Evolutionary conservation across 2,888 invertebrate genomes (phyloP), one percentile per base, ranked within the genome.

Genomic region (Aethes cnicana): DNA sequence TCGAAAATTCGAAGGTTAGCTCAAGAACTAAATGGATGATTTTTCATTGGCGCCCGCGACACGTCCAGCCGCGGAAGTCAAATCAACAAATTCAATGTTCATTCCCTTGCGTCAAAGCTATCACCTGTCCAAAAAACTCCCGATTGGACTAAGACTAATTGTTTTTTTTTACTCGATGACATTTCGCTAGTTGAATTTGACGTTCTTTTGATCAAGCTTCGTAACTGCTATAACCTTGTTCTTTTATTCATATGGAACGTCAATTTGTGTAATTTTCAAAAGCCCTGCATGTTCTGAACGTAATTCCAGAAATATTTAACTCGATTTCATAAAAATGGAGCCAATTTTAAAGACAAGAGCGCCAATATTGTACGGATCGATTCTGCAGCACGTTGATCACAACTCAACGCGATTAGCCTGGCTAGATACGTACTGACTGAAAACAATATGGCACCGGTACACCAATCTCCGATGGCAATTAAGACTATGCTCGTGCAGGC

Each of bases 391-490:
- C 36, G n/a, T 35, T 36, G 26, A 42, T 42, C 43, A 43, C 43
- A 30, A 21, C 12, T 4, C 26, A 50, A 30, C 43, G 20, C 39
- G 37, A 46, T 52, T 52, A 52, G 52, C 14, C 12, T 32, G 46
- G 30, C 46, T 44, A 52, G 52, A 46, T 52, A 52, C 32, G 32
- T 39, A 52, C 39, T 46, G 52, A 39, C 57, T 58, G 59, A 57
- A 61, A 61, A 56, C 56, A 57, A 57, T 61, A 60, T 63, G 59
- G 56, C 49, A 59, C 46, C 54, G 42, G 77, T 80, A 79, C 72
- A 75, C 77, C 85, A 82, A 86, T 85, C 83, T 84, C 83, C 80
- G 79, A 65, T 72, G 66, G 83, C 86, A 88, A 88, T 87, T 87
- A 87, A 86, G 87, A 85, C 81, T 80, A 69, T 69, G 72, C 76